Evolutionary conservation across 2,888 invertebrate genomes (phyloP), one percentile per base, ranked within the genome.

Genomic region (Cheilosia soror): DNA sequence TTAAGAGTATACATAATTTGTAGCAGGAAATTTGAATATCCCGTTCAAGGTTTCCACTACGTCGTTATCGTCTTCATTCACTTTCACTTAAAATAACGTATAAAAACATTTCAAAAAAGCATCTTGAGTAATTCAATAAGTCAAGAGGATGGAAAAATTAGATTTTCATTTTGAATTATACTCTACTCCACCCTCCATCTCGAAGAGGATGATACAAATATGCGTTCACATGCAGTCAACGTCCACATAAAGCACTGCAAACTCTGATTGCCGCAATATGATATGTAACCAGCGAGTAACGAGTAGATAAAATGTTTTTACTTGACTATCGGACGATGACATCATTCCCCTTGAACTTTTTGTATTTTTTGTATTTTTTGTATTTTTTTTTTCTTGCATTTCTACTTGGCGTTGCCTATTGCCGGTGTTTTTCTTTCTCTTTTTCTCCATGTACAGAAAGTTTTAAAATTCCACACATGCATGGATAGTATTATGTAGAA

Each of bases 321-420:
- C 60, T 58, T 53, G 60, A 71, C 57, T 81, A 76, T 76, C 76
- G 76, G 71, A 55, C 85, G 71, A 77, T 85, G 85, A 85, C 85
- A 85, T 85, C 85, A 85, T 72, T 76, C 65, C 71, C 80, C 85
- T 85, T 85, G 81, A 85, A 85, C 76, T 80, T 60, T 62, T 69
- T 79, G 42, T 40, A 62, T 75, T 65, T 58, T n/a, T n/a, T n/a
- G n/a, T n/a, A n/a, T n/a, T n/a, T n/a, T n/a, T n/a, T n/a, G n/a
- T n/a, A n/a, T n/a, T n/a, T n/a, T n/a, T 71, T 69, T 62, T 42
- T 68, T 25, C 9, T 20, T 51, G 9, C 25, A 25, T 51, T 51
- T 51, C 25, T 27, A 27, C 25, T 25, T 51, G 9, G 25, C 2
- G 20, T 25, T 63, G 57, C 57, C 57, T 79, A 72, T 58, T 65